Base-by-base conservation (phyloP, 2,113 vertebrate species). In the Felis chaus region DNA sequence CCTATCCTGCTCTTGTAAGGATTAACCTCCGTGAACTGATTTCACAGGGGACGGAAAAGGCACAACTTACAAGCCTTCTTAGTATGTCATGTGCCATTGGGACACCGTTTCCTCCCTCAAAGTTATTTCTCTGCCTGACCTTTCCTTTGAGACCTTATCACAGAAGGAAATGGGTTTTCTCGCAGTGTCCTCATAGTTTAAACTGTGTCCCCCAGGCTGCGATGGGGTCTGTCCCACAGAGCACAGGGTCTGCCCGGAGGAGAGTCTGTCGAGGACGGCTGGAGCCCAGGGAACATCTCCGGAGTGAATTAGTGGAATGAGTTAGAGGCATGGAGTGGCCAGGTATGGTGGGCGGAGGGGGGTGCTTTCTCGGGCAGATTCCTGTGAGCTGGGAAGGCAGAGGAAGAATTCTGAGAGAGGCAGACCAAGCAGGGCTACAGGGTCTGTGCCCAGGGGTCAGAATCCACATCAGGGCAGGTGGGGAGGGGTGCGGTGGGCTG, bases 151-250 rank as follows among this genome's bases (percentile, higher is more conserved):
- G 97, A 92, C 65, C 83, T 90, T 84, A 96, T 92, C 57, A 55
- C 69, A 76, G 84, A 84, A 95, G 21, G 76, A 97, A 97, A 97
- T 94, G 95, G 94, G 61, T 97, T 97, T 97, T 87, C 96, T 95
- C 74, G 23, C 16, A 4, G n/a, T 36, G 31, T 73, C 15, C 84
- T 36, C 93, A 65, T 91, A 83, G 92, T 84, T 97, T 95, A 96
- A 86, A 92, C 76, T 95, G 33, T 15, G 55, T 9, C 61, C 63
- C 84, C 33, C 33, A 31, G 69, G 41, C 84, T 79, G 19, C 3
- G 10, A 53, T 53, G 69, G 48, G n/a, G 45, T 93, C 66, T 80
- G 12, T 50, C 36, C 82, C 61, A 66, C 45, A 41, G 53, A 84
- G 21, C 53, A 50, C 6, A n/a, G 29, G 19, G n/a, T 69, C 36